A percentile compares a stretch with the other conserved stretches of the same genome.
phyloP scores from a whole-genome alignment of 1,140 invertebrate species.

The Musca domestica region DNA sequence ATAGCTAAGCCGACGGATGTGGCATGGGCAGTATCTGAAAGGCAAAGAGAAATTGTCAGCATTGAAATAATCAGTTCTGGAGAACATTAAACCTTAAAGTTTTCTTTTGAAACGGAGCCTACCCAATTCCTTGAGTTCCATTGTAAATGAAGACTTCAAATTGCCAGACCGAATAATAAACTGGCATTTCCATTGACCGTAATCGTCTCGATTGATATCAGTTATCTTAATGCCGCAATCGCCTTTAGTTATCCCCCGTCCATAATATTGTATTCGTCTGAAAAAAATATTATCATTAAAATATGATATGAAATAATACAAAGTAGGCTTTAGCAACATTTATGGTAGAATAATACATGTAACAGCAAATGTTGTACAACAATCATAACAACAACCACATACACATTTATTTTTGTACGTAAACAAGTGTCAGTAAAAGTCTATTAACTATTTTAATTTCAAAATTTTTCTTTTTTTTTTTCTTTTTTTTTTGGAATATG shows the following conservation, averaged over 20 bases:
- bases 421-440: no score
- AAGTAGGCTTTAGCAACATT: no score
- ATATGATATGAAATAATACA: no score
- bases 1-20: conserved; percentile 23
- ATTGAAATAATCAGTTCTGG: background rate
- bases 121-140: conserved; percentile 26
- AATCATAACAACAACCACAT: no score
- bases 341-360: no score
- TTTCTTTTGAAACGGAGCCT: conserved; percentile 28
- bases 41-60: background rate
- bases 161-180: conserved; percentile 16
- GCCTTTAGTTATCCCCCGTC: conserved; percentile 24
- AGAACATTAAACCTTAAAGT: conserved; percentile 25
- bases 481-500: no score
- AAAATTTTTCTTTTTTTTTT: no score
- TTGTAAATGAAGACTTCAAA: conserved; percentile 11
- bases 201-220: conserved; percentile 21
- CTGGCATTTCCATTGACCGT: conserved; percentile 28
- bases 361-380: no score
- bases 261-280: conserved; percentile 28
- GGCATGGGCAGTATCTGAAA: conserved; percentile 8
- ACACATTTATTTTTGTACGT: no score
- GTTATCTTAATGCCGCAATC: conserved; percentile 27
- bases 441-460: no score
- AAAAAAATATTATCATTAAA: background rate